These are phyloP conservation scores for Camptogramma bilineatum DNA, from an alignment of 2,888 invertebrate genomes.

Conservation along the genomic window DNA sequence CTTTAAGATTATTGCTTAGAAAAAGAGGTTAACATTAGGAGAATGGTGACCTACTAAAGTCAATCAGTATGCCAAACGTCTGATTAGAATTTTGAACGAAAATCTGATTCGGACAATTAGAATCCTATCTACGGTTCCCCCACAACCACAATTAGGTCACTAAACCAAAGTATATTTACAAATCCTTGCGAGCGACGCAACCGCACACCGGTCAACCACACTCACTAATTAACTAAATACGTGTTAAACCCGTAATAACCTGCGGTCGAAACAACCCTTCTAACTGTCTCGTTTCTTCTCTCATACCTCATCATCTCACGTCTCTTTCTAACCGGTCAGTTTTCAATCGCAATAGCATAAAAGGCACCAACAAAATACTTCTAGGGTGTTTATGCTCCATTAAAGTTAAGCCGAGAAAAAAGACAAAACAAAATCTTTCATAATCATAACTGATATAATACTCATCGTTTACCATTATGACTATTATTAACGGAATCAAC, in stretches of 20 bases:
- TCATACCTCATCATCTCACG: conserved; percentile 33
- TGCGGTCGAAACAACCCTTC: conserved; percentile 77
- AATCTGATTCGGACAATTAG: conserved; percentile 23
- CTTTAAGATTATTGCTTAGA: no score
- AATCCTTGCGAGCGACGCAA: conserved; percentile 65
- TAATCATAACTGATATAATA: conserved; percentile 57
- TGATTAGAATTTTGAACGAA: background rate
- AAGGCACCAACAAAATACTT: conserved; percentile 22
- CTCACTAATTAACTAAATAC: conserved; percentile 83
- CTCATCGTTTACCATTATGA: conserved; percentile 78
- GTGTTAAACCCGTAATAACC: conserved; percentile 83
- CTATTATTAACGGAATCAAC: conserved; percentile 81
- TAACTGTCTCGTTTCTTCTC: conserved; percentile 63
- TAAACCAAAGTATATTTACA: conserved; percentile 77
- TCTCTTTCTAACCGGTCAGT: conserved; percentile 54
- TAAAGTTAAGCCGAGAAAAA: conserved; percentile 47
- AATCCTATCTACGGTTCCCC: conserved; percentile 44
- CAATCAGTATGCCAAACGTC: background rate
- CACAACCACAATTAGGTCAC: conserved; percentile 72
- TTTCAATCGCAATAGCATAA: conserved; percentile 11
- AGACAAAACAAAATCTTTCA: conserved; percentile 41
- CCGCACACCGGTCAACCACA: conserved; percentile 80
- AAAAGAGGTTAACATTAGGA: no score
- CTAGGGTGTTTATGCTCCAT: conserved; percentile 25
- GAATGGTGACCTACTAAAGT: no score